Evolutionary conservation across 2,888 invertebrate genomes (phyloP).

Genomic region (Scaptomyza cyrtandrae): DNA sequence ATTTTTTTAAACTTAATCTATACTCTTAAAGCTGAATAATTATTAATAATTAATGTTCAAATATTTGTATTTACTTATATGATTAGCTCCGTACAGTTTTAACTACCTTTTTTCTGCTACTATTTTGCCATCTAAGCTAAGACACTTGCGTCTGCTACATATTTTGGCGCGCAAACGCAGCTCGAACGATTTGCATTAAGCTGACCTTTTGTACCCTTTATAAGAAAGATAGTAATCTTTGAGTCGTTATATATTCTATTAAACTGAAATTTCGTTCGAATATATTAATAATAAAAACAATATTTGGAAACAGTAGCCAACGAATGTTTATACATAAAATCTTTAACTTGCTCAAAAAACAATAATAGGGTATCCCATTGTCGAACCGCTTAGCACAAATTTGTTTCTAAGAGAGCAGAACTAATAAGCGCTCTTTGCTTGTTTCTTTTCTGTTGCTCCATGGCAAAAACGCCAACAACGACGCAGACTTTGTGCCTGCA

Average conservation of each 20-base stretch:
- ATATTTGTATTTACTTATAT: too few species aligned
- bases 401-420: slow-evolving; percentile 39
- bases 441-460: slow-evolving; percentile 20
- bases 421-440: slow-evolving; percentile 39
- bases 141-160: slow-evolving; percentile 31
- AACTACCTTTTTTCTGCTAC: slow-evolving; percentile 45
- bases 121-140: slow-evolving; percentile 4
- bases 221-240: background rate
- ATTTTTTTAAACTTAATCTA: too few species aligned
- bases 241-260: background rate
- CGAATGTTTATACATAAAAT: background rate
- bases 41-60: too few species aligned
- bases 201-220: background rate
- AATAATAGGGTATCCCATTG: slow-evolving; percentile 15
- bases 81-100: background rate
- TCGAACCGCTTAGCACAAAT: slow-evolving; percentile 5
- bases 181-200: background rate
- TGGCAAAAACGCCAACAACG: slow-evolving; percentile 16
- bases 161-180: slow-evolving; percentile 45
- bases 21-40: too few species aligned
- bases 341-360: background rate
- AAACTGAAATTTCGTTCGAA: background rate
- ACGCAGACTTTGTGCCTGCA: slow-evolving; percentile 52
- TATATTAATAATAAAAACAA: background rate
- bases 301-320: background rate